Evolutionary conservation across 2,113 vertebrate genomes (phyloP).

Genomic region (Corynorhinus townsendii): DNA sequence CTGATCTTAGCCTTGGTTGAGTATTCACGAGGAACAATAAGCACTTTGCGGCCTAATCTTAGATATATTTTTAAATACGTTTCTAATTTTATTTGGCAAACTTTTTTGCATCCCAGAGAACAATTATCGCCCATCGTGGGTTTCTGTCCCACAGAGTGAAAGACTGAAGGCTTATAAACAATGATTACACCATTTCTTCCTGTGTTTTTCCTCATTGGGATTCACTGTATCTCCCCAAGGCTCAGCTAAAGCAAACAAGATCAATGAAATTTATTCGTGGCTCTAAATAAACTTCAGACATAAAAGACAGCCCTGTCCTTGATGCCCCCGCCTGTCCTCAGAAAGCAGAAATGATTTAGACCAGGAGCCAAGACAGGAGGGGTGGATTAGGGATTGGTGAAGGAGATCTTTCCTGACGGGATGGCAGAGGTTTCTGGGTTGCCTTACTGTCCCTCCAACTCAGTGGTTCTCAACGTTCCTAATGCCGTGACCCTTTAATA

Average conservation of each 20-base stretch:
- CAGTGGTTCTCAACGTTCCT: too few species aligned
- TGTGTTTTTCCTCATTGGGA: constrained; percentile 2
- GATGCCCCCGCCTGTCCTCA: not conserved
- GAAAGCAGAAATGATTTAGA: not conserved
- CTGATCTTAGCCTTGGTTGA: not conserved
- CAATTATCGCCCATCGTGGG: not conserved
- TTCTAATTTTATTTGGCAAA: constrained; percentile 39
- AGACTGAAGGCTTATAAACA: not conserved
- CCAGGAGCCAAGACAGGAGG: not conserved
- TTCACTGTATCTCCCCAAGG: constrained; percentile 1
- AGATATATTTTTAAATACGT: not conserved
- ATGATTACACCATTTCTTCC: not conserved
- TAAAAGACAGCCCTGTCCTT: not conserved
- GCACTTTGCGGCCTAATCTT: not conserved
- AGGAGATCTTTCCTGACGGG: not conserved
- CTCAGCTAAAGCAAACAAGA: constrained; percentile 41
- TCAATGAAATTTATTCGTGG: not conserved
- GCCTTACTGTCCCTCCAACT: not conserved
- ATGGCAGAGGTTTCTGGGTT: not conserved
- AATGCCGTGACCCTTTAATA: too few species aligned
- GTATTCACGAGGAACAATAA: constrained; percentile 9
- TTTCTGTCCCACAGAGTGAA: constrained; percentile 14
- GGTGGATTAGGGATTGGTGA: not conserved
- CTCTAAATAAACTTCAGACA: constrained; percentile 31
- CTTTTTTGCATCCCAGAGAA: not conserved